Percentiles rank a stretch among this genome's conserved stretches.
Conservation (phyloP, 2,888 invertebrate genomes). For the Imbricaverruca yamaguchii region DNA sequence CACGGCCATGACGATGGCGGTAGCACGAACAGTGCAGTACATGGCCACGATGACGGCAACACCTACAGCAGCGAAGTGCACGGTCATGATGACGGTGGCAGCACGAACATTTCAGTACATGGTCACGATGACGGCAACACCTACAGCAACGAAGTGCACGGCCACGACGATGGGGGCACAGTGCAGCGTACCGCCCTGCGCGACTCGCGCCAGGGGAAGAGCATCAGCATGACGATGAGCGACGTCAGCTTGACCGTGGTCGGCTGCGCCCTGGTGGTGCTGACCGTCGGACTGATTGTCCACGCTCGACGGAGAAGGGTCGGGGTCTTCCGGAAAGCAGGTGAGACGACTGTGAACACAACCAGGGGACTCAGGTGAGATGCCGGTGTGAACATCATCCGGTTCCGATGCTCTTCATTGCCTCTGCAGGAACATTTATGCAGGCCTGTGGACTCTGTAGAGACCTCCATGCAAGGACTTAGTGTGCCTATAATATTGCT, state of each 20-base stretch:
- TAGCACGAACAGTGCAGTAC: neutral
- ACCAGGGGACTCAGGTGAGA: too few species aligned
- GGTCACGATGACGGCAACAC: neutral
- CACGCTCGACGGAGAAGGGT: neutral
- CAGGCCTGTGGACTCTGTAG: too few species aligned
- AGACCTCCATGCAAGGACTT: too few species aligned
- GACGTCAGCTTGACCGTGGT: neutral
- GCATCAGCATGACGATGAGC: neutral
- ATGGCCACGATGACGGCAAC: slow-evolving; percentile 6
- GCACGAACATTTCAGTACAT: too few species aligned
- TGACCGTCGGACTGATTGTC: neutral
- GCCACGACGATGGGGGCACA: neutral
- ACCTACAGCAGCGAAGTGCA: neutral
- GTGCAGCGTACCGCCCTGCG: neutral
- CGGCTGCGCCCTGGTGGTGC: neutral
- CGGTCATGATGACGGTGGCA: neutral
- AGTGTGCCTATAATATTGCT: too few species aligned
- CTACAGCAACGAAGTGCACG: neutral
- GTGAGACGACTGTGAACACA: too few species aligned
- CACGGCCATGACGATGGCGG: neutral
- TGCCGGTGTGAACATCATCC: too few species aligned
- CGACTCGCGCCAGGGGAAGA: neutral
- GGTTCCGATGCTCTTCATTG: too few species aligned
- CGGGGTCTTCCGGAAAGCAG: neutral
- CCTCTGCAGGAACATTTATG: too few species aligned